Conservation (phyloP, 2,113 vertebrate species). For the Myotis brandtii region DNA sequence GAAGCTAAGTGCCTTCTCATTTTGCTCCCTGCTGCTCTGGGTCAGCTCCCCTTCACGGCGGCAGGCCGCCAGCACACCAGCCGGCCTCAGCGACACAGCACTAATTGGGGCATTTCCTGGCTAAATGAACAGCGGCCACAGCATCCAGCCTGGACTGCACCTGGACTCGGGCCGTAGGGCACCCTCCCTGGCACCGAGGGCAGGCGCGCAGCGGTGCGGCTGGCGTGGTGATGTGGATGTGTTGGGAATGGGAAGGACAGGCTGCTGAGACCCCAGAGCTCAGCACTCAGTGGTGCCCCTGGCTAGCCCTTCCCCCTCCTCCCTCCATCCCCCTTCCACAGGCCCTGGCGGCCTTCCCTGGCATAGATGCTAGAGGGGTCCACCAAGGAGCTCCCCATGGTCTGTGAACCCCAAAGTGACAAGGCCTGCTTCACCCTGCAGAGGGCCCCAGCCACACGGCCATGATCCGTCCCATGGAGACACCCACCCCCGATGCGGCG, state of each 20-base stretch:
- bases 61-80: not conserved
- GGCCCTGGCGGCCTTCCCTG: not conserved
- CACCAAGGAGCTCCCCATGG: not conserved
- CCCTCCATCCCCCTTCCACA: too few relatives aligned
- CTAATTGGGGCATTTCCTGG: not conserved
- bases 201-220: not conserved
- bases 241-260: not conserved
- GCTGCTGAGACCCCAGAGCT: not conserved
- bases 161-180: not conserved
- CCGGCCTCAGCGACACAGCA: not conserved
- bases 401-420: not conserved
- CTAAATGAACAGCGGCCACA: not conserved
- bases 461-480: not conserved
- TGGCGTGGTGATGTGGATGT: not conserved
- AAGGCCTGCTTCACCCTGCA: not conserved
- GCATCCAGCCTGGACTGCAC: not conserved
- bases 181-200: not conserved
- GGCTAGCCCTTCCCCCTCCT: not conserved
- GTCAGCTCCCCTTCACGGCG: not conserved
- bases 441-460: not conserved
- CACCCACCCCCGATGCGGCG: accelerated
- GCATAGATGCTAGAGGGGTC: not conserved
- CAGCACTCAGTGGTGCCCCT: not conserved
- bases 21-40: too few relatives aligned
- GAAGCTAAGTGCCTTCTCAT: not conserved